Evolutionary conservation across 2,797 vertebrate genomes (phyloP), one percentile per base, ranked within the genome.

Genomic region (Tauraco hartlaubi): DNA sequence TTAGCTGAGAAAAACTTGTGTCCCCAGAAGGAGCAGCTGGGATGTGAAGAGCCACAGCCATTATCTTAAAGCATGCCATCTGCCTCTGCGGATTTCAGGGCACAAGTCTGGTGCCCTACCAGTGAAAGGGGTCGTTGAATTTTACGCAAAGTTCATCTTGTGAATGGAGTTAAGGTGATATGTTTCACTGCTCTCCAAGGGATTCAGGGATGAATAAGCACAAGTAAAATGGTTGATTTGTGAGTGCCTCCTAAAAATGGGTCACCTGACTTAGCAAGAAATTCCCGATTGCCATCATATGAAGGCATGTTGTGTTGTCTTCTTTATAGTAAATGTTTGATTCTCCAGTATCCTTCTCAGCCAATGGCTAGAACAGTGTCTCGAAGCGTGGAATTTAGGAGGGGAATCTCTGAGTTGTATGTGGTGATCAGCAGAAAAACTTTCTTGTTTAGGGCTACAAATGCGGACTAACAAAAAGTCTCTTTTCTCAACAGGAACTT

Each of bases 401-500:
- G 29, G 55, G 26, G 28, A 55, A 1, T 33, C 21, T 81, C 39
- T 0, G 3, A 69, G 9, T 17, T 59, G 9, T 22, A 4, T 4
- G 12, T 15, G 54, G 13, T 25, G 21, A 62, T 37, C 1, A 5
- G 19, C 41, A 43, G 72, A 35, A 52, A 19, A 77, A 44, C 51
- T 15, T 58, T 44, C 13, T 82, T 25, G 29, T 52, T 9, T 18
- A 21, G 20, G 15, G 37, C 39, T 59, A 19, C 26, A 8, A 37
- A 26, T 35, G 15, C 37, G 18, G n/a, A n/a, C 49, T 95, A 79
- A 78, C 61, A 55, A 7, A 51, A 73, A 62, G 12, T 77, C 52
- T 96, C 39, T 82, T 97, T 80, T 90, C 92, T 82, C 51, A 62
- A 33, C 97, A 99, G 99, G 99, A 73, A 97, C 97, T 11, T 96